Evolutionary conservation across 1,140 invertebrate species (phyloP).

Genomic region (Drosophila miranda): DNA sequence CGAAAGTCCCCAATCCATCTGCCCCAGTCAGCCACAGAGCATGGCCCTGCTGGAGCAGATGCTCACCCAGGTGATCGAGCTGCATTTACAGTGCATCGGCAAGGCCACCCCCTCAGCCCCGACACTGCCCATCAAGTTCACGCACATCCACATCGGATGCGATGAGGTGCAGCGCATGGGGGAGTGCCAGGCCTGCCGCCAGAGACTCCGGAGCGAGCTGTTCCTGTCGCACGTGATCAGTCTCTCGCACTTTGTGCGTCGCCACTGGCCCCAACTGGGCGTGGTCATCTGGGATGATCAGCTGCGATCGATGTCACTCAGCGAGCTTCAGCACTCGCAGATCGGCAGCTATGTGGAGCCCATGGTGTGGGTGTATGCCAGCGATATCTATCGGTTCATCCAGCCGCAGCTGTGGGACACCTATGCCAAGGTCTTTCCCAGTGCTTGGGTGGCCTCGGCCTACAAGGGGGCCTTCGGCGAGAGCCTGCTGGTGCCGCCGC

Average conservation of each 20-base stretch:
- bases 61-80: constrained; percentile 89
- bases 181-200: constrained; percentile 88
- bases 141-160: constrained; percentile 90
- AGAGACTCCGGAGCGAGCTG: constrained; percentile 84
- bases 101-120: constrained; percentile 57
- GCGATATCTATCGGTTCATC: constrained; percentile 85
- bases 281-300: constrained; percentile 98
- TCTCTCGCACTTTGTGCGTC: constrained; percentile 86
- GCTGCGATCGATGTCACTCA: constrained; percentile 89
- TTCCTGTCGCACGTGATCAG: constrained; percentile 88
- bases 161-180: constrained; percentile 94
- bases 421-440: constrained; percentile 91
- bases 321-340: constrained; percentile 86
- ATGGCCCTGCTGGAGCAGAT: constrained; percentile 89
- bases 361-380: constrained; percentile 92
- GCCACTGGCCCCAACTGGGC: constrained; percentile 86
- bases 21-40: constrained; percentile 90
- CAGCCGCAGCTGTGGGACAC: constrained; percentile 87
- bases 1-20: constrained; percentile 91
- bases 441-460: constrained; percentile 89
- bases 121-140: constrained; percentile 84
- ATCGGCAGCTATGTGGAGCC: constrained; percentile 91
- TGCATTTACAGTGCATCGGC: constrained; percentile 56
- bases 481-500: constrained; percentile 87
- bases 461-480: constrained; percentile 90